Percentiles rank a stretch among this genome's conserved stretches.
These are phyloP conservation scores for Cataglyphis altisquamis DNA, from an alignment of 2,888 invertebrate genomes.

Conservation along the genomic window DNA sequence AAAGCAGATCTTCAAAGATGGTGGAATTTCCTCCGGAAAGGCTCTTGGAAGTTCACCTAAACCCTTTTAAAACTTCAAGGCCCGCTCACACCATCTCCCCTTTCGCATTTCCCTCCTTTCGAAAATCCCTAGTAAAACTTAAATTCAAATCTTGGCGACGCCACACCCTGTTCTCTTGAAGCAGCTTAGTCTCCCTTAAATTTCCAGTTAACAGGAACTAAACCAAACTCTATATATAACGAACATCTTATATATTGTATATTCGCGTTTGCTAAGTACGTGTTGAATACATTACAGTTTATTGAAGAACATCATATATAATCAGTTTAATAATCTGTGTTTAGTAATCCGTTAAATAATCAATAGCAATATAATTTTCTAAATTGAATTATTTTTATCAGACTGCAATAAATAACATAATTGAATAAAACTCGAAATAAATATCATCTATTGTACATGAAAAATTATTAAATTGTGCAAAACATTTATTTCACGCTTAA, in stretches of 20 bases:
- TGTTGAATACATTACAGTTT: neutral
- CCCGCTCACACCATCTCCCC: neutral
- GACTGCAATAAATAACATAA: neutral
- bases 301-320: neutral
- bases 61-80: constrained; percentile 65
- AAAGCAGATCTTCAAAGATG: constrained; percentile 40
- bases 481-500: neutral
- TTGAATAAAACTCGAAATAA: neutral
- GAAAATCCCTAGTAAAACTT: constrained; percentile 44
- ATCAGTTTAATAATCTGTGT: neutral
- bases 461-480: neutral
- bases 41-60: constrained; percentile 46
- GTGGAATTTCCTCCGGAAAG: constrained; percentile 34
- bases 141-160: constrained; percentile 44
- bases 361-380: neutral
- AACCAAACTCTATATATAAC: neutral
- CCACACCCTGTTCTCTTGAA: neutral
- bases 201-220: constrained; percentile 3
- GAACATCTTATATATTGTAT: neutral
- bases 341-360: neutral
- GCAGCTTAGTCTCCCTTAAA: constrained; percentile 20
- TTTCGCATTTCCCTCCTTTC: constrained; percentile 17
- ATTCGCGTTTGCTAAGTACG: neutral
- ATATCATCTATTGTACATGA: neutral
- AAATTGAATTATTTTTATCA: neutral